Evolutionary conservation across 2,797 vertebrate genomes (phyloP), one percentile per base, ranked within the genome.

Genomic region (Poecilia velifera): DNA sequence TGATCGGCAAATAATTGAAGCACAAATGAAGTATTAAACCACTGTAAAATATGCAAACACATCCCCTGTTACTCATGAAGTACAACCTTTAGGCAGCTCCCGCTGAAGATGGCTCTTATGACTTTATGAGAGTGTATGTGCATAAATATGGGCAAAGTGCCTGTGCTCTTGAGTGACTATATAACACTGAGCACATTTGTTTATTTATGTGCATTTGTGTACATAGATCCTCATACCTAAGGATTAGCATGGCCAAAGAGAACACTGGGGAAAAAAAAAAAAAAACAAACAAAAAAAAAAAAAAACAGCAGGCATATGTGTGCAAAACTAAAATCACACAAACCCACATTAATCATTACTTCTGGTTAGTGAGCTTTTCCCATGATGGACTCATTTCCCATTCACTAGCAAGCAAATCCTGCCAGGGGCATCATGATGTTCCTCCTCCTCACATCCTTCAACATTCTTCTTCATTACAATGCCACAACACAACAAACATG

Each of bases 381-480:
- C 7, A 49, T 84, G 79, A 89, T 89, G 78, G 86, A 91, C 87
- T 91, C 82, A 83, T 90, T 92, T 90, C 87, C 83, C 72, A 81
- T 92, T 91, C 81, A 79, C 73, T 9, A 72, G 82, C 4, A 14
- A 82, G 87, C 70, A 66, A 72, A 88, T 88, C 75, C 82, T 87
- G 86, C 89, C 81, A 4, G 57, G 87, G 87, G 87, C 86, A 80
- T 93, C 91, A 88, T 79, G 86, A 87, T 83, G 74, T 83, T 76
- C 87, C 84, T 78, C 78, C 90, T 85, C 86, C 80, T 80, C 84
- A 83, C 77, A 84, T 85, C 84, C 71, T 59, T 85, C 84, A 80
- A 81, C 79, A 89, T 92, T 88, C 87, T 86, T 92, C 87, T 92
- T 93, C 87, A 93, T 93, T 89, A 91, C 87, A 79, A 80, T 81